Conservation (phyloP, 2,888 invertebrate genomes). For the Dicycla oo region DNA sequence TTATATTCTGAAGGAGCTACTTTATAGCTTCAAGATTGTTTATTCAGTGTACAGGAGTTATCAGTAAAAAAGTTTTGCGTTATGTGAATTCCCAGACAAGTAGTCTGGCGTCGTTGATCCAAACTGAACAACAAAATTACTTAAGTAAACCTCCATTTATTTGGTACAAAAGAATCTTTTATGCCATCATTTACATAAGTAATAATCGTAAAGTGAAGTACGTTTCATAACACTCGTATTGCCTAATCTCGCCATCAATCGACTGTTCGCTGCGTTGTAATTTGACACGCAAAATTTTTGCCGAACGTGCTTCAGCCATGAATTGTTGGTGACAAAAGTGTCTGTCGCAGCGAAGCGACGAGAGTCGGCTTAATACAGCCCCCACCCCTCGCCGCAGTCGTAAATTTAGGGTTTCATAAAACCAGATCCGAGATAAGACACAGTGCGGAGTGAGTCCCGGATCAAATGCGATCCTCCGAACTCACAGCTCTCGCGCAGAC, state of each 20-base stretch:
- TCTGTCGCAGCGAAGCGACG: conserved; percentile 85
- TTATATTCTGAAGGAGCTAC: background rate
- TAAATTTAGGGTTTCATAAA: conserved; percentile 91
- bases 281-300: conserved; percentile 88
- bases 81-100: conserved; percentile 34
- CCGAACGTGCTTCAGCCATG: conserved; percentile 87
- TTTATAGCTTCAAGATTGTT: conserved; percentile 9
- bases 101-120: conserved; percentile 41
- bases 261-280: conserved; percentile 78
- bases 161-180: conserved; percentile 65
- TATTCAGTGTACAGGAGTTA: background rate
- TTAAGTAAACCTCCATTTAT: conserved; percentile 64
- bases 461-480: conserved; percentile 88
- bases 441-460: conserved; percentile 89
- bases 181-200: conserved; percentile 67
- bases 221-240: conserved; percentile 74
- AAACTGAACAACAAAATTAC: conserved; percentile 60
- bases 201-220: conserved; percentile 74
- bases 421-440: conserved; percentile 90
- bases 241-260: conserved; percentile 81
- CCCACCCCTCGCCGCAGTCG: conserved; percentile 89
- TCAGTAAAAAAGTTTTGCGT: conserved; percentile 30
- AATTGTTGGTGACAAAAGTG: conserved; percentile 89
- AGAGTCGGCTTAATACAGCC: conserved; percentile 87
- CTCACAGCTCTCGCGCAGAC: conserved; percentile 80